These are phyloP conservation scores for Myanophis thanlyinensis DNA, from an alignment of 2,113 vertebrate genomes.

Conservation along the genomic window DNA sequence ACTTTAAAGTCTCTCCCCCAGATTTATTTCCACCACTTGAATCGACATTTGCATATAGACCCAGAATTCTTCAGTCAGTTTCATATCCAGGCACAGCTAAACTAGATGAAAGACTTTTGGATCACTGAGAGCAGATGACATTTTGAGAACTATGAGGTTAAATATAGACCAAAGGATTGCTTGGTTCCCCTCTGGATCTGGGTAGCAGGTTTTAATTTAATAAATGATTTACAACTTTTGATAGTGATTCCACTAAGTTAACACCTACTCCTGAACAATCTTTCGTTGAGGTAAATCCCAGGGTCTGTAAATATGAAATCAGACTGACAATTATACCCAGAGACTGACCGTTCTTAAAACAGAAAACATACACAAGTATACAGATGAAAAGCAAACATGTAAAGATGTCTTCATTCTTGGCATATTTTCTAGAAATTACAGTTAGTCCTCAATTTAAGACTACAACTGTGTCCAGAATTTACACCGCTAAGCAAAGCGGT, in stretches of 20 bases:
- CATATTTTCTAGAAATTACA: not conserved
- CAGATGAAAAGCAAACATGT: not conserved
- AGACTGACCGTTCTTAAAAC: not conserved
- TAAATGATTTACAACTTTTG: conserved; percentile 4
- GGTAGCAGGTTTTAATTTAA: not conserved
- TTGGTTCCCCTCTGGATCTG: rapidly evolving
- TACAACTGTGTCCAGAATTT: not conserved
- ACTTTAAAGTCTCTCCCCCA: not conserved
- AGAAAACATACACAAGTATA: not conserved
- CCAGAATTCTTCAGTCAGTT: not conserved
- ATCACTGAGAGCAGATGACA: rapidly evolving
- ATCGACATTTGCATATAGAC: not conserved
- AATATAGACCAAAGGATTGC: not conserved
- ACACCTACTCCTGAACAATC: not conserved
- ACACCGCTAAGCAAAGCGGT: not conserved
- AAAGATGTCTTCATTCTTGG: not conserved
- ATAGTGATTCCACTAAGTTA: not conserved
- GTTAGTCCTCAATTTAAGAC: not conserved
- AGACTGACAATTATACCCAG: not conserved
- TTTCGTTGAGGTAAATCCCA: not conserved
- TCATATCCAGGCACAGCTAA: not conserved
- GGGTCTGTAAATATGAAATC: not conserved
- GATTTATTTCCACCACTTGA: not conserved
- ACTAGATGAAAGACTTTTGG: not conserved
- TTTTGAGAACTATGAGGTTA: not conserved